These are phyloP conservation scores for Puma concolor DNA, from an alignment of 2,113 vertebrate genomes.

Conservation along the genomic window DNA sequence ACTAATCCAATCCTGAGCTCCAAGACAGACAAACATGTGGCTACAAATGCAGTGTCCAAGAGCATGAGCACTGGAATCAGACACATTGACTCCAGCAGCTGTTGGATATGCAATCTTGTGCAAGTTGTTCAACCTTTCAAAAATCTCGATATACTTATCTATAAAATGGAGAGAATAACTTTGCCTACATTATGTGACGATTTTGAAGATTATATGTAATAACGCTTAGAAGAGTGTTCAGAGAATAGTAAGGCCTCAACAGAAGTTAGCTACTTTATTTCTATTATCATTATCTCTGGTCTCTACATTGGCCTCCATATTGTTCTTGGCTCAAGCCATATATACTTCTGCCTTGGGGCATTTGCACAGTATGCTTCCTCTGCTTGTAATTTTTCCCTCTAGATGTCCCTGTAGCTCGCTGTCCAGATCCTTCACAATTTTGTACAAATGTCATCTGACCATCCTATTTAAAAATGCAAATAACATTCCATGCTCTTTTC, in stretches of 20 bases:
- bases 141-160: not conserved
- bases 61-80: not conserved
- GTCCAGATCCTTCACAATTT: not conserved
- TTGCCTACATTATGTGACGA: not conserved
- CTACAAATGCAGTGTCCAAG: not conserved
- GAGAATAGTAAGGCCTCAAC: not conserved
- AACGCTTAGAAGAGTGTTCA: not conserved
- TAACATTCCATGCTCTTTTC: not conserved
- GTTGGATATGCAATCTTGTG: not conserved
- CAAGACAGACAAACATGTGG: not conserved
- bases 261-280: not conserved
- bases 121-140: not conserved
- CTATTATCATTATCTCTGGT: constrained; percentile 10
- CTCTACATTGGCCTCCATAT: not conserved
- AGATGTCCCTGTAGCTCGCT: not conserved
- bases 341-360: not conserved
- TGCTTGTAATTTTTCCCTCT: not conserved
- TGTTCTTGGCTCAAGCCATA: not conserved
- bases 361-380: not conserved
- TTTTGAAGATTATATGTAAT: not conserved
- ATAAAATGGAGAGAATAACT: not conserved
- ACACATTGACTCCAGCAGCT: not conserved
- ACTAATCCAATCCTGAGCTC: not conserved
- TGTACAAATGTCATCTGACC: not conserved
- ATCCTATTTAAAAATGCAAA: not conserved